Conservation (phyloP, 2,113 vertebrate genomes). For the Anolis sagrei region DNA sequence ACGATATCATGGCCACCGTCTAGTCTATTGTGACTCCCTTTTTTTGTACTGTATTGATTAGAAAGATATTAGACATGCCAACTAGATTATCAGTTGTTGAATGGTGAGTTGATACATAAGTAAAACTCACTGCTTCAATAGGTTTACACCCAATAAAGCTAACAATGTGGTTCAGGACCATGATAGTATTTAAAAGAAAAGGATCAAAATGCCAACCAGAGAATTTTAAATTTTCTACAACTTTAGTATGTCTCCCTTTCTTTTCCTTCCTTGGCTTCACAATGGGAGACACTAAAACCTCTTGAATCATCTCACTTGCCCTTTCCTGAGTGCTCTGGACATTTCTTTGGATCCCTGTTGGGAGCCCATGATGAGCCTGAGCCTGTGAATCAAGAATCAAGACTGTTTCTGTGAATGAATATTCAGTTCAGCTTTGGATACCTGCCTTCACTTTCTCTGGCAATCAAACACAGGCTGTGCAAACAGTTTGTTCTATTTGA, state of each 20-base stretch:
- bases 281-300: background rate
- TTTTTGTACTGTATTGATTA: too few relatives aligned
- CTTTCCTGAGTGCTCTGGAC: background rate
- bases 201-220: too few relatives aligned
- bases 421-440: conserved; percentile 19
- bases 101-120: too few relatives aligned
- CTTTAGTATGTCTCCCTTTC: background rate
- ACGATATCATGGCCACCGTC: too few relatives aligned
- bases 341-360: background rate
- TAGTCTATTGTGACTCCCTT: too few relatives aligned
- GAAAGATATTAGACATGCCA: too few relatives aligned
- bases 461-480: conserved; percentile 8
- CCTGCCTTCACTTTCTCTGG: conserved; percentile 20
- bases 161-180: too few relatives aligned
- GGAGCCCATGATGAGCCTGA: too few relatives aligned
- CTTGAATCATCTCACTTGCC: background rate
- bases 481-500: rapidly evolving
- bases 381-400: background rate
- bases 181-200: too few relatives aligned
- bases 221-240: background rate
- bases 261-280: background rate
- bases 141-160: too few relatives aligned
- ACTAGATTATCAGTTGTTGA: too few relatives aligned
- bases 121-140: too few relatives aligned
- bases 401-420: conserved; percentile 13